These are phyloP conservation scores for Xenentodon cancila DNA, from an alignment of 2,797 vertebrate species.

Conservation along the genomic window DNA sequence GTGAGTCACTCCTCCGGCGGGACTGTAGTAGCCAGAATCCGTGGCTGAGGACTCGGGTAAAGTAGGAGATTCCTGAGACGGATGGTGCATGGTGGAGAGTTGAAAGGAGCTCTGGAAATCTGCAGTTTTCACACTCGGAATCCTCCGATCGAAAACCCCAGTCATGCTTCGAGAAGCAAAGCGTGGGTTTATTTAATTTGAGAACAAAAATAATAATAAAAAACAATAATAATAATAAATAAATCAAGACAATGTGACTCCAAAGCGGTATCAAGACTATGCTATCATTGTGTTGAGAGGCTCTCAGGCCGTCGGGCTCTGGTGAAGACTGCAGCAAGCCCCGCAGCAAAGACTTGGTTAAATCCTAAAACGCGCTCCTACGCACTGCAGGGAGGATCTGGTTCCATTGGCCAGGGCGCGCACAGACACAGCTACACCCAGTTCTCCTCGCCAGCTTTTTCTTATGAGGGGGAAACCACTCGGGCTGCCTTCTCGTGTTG, in stretches of 20 bases:
- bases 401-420: slow-evolving; percentile 97
- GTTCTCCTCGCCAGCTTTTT: slow-evolving; percentile 90
- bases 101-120: slow-evolving; percentile 95
- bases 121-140: slow-evolving; percentile 90
- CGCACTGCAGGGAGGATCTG: slow-evolving; percentile 99
- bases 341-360: slow-evolving; percentile 97
- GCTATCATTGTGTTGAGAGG: slow-evolving; percentile 86
- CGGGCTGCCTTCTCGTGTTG: slow-evolving; percentile 70
- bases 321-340: slow-evolving; percentile 92
- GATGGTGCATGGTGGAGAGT: slow-evolving; percentile 94
- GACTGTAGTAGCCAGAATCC: slow-evolving; percentile 97
- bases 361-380: slow-evolving; percentile 99
- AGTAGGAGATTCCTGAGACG: slow-evolving; percentile 98
- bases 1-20: slow-evolving; percentile 84
- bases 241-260: slow-evolving; percentile 60
- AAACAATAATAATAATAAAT: slow-evolving; percentile 13
- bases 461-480: slow-evolving; percentile 85
- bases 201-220: slow-evolving; percentile 21
- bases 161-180: slow-evolving; percentile 86
- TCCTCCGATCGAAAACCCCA: slow-evolving; percentile 98
- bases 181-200: slow-evolving; percentile 42
- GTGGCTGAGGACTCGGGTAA: slow-evolving; percentile 97
- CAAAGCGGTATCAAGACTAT: slow-evolving; percentile 79
- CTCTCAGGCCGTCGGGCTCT: slow-evolving; percentile 83
- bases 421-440: slow-evolving; percentile 92